A percentile compares a stretch with the other conserved stretches of the same genome.
These are phyloP conservation scores for Aleiodes testaceus DNA, from an alignment of 2,888 invertebrate species.

Conservation along the genomic window DNA sequence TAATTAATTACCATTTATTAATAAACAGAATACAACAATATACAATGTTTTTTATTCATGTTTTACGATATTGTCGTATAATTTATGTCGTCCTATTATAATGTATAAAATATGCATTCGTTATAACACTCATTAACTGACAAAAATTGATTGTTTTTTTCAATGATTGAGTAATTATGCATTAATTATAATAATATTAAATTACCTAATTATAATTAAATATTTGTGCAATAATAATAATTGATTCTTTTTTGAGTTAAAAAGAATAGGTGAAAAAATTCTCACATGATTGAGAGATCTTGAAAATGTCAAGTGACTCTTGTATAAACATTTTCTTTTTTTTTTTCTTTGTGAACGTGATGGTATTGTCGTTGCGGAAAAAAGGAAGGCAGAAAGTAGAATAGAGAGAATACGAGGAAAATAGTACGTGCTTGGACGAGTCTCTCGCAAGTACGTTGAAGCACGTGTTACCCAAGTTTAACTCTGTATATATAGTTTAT, in stretches of 20 bases:
- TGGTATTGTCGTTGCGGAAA: constrained; percentile 9
- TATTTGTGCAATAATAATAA: too few relatives aligned
- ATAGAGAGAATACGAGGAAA: constrained; percentile 4
- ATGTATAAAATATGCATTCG: constrained; percentile 31
- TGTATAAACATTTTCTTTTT: too few relatives aligned
- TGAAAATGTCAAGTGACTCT: too few relatives aligned
- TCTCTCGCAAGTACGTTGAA: constrained; percentile 32
- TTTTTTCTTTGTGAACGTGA: constrained; percentile 13
- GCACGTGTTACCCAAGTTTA: constrained; percentile 53
- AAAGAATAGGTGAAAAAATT: not conserved
- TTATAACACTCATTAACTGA: constrained; percentile 29
- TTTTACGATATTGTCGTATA: constrained; percentile 17
- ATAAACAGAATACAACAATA: too few relatives aligned
- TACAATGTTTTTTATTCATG: not conserved
- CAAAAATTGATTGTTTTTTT: too few relatives aligned
- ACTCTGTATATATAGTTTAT: constrained; percentile 54
- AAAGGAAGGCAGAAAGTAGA: constrained; percentile 16
- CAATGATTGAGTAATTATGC: too few relatives aligned
- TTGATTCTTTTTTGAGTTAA: too few relatives aligned
- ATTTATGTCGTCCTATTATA: constrained; percentile 2
- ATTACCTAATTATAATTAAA: too few relatives aligned
- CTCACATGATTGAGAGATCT: too few relatives aligned
- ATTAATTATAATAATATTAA: not conserved
- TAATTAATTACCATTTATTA: too few relatives aligned
- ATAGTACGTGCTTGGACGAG: constrained; percentile 47